A percentile compares a stretch with the other conserved stretches of the same genome.
Evolutionary conservation across 2,797 vertebrate genomes (phyloP).

Genomic region (Gila robusta): DNA sequence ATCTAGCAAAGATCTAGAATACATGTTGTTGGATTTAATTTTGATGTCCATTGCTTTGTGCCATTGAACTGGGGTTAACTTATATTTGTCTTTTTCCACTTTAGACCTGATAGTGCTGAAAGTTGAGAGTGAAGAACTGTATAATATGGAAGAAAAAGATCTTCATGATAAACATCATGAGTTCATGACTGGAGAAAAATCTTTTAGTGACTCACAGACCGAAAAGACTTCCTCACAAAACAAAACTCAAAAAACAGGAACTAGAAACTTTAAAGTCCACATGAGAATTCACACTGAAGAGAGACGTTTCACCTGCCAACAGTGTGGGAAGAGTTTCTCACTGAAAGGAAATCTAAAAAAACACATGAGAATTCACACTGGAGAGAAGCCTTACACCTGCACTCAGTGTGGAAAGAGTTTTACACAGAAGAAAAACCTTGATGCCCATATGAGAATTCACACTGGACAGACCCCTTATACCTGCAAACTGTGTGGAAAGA

Average conservation of each 20-base stretch:
- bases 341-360: background rate
- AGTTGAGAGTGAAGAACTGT: background rate
- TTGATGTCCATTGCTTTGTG: background rate
- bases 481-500: background rate
- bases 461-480: background rate
- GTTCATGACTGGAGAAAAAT: background rate
- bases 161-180: background rate
- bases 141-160: background rate
- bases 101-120: background rate
- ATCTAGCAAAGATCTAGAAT: background rate
- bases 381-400: background rate
- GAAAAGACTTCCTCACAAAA: background rate
- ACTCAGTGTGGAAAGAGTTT: background rate
- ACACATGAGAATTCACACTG: background rate
- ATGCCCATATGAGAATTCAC: background rate
- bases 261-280: background rate
- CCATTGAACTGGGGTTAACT: background rate
- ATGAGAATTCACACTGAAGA: background rate
- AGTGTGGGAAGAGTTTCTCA: background rate
- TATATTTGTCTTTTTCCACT: background rate
- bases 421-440: background rate
- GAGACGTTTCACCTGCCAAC: background rate
- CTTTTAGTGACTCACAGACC: background rate
- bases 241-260: background rate
- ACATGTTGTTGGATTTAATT: background rate